Conservation (phyloP, 2,113 vertebrate species). For the Bubo blakistoni region DNA sequence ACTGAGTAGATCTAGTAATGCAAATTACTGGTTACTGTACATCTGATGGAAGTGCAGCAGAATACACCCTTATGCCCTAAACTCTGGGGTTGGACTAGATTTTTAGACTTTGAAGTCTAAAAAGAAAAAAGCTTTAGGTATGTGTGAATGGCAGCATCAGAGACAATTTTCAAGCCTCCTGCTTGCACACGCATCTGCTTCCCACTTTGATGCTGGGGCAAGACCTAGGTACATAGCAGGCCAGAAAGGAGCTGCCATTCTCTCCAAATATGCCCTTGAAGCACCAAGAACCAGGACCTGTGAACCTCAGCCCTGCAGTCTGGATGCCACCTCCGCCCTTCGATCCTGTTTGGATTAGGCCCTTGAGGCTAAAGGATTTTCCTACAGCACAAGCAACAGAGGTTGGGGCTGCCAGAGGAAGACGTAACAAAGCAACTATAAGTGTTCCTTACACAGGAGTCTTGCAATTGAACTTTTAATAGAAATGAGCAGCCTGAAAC, state of each 20-base stretch:
- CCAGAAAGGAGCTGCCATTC: not conserved
- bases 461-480: not conserved
- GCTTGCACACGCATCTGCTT: not conserved
- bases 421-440: not conserved
- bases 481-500: not conserved
- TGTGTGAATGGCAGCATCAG: not conserved
- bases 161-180: not conserved
- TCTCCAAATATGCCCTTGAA: not conserved
- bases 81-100: not conserved
- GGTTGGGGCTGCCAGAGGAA: not conserved
- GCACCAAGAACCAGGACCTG: not conserved
- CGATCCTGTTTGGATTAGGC: not conserved
- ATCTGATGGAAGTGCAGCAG: not conserved
- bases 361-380: not conserved
- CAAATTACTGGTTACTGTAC: not conserved
- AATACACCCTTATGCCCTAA: not conserved
- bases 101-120: not conserved
- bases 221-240: accelerated
- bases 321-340: not conserved
- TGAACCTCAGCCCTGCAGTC: not conserved
- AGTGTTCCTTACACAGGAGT: not conserved
- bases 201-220: not conserved
- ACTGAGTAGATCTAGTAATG: not conserved
- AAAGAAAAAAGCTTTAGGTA: not conserved
- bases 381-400: not conserved